A percentile compares a stretch with the other conserved stretches of the same genome.
Evolutionary conservation across 35 echinoderm and acorn worm genomes (phyloP).

Genomic region (Apostichopus japonicus): DNA sequence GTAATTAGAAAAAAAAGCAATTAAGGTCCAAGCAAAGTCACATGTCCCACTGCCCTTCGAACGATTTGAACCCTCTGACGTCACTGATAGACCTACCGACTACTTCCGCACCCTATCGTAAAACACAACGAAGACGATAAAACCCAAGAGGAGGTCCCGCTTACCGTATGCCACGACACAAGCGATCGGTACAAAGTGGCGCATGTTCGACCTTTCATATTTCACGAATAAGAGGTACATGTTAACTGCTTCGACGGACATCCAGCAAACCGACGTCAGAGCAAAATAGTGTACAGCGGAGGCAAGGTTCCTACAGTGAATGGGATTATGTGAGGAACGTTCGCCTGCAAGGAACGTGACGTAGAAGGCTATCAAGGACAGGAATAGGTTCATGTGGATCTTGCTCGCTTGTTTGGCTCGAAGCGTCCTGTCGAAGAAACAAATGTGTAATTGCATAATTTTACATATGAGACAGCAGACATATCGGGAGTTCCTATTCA

Average conservation of each 20-base stretch:
- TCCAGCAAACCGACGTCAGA: constrained; percentile 4
- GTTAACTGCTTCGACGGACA: constrained; percentile 25
- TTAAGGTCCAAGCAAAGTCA: too few relatives aligned
- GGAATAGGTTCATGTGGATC: constrained; percentile 5
- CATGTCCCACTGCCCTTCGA: too few relatives aligned
- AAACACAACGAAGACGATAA: too few relatives aligned
- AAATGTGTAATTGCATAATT: too few relatives aligned
- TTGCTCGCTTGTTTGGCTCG: background rate
- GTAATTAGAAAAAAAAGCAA: too few relatives aligned
- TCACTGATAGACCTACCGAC: too few relatives aligned
- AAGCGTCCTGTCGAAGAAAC: background rate
- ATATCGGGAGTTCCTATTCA: too few relatives aligned
- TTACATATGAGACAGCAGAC: too few relatives aligned
- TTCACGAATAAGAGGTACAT: constrained; percentile 25
- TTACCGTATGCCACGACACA: background rate
- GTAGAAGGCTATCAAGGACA: constrained; percentile 17
- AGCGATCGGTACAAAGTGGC: background rate
- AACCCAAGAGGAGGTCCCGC: background rate
- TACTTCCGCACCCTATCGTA: too few relatives aligned
- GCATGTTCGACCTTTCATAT: background rate
- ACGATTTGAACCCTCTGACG: too few relatives aligned
- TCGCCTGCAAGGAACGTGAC: constrained; percentile 12
- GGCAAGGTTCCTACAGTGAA: constrained; percentile 24
- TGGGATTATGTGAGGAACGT: background rate
- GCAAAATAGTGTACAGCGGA: background rate